Conservation (phyloP, 2,113 vertebrate genomes). For the Anoplopoma fimbria region DNA sequence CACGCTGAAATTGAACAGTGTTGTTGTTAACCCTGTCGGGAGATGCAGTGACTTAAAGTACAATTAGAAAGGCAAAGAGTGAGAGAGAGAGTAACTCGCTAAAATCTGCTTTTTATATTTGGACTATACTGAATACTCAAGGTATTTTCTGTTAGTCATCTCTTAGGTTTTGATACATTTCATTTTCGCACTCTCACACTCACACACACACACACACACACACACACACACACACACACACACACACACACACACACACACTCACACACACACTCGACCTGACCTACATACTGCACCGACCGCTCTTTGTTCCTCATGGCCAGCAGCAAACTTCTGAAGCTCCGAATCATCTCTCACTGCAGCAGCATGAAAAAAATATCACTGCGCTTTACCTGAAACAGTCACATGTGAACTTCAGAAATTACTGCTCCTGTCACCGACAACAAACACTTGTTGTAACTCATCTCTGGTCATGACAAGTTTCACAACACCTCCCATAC, state of each 20-base stretch:
- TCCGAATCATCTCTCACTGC: conserved; percentile 15
- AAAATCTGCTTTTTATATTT: too few species aligned
- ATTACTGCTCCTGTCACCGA: background rate
- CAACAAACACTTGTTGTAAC: background rate
- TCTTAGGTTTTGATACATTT: conserved; percentile 8
- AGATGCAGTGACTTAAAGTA: too few species aligned
- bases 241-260: conserved; percentile 7
- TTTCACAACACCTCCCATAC: background rate
- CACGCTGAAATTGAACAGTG: too few species aligned
- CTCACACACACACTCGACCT: conserved; percentile 8
- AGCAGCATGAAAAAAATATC: conserved; percentile 4
- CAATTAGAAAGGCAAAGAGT: too few species aligned
- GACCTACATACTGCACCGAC: conserved; percentile 43
- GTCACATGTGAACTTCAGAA: background rate
- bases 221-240: background rate
- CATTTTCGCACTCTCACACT: background rate
- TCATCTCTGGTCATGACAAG: background rate
- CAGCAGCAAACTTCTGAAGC: conserved; percentile 36
- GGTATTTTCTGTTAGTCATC: conserved; percentile 2
- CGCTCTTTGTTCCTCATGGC: conserved; percentile 35
- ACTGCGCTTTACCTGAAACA: background rate
- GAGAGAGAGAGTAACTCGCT: too few species aligned
- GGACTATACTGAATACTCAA: too few species aligned
- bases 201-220: background rate
- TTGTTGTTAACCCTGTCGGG: too few species aligned